These are phyloP conservation scores for Chamaea fasciata DNA, from an alignment of 2,113 vertebrate genomes.

Conservation along the genomic window DNA sequence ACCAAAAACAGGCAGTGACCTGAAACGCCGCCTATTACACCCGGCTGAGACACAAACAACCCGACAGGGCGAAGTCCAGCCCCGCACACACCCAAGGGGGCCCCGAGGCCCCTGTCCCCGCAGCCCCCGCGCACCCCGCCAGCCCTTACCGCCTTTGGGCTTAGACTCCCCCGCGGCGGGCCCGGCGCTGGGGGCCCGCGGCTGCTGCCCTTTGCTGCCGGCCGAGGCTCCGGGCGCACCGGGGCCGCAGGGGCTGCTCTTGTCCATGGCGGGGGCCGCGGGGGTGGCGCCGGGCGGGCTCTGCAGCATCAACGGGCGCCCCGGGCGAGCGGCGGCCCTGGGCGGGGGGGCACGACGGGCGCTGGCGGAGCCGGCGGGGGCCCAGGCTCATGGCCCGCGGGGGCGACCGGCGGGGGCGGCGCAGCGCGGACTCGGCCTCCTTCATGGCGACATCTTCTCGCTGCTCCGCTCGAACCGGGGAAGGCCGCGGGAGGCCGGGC, in stretches of 20 bases:
- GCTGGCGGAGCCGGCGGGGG: slow-evolving; percentile 64
- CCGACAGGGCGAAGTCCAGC: fast-evolving
- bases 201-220: slow-evolving; percentile 83
- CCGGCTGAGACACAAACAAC: neutral
- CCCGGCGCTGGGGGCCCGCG: slow-evolving; percentile 86
- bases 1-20: neutral
- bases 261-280: slow-evolving; percentile 79
- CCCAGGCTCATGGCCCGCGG: slow-evolving; percentile 92
- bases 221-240: slow-evolving; percentile 69
- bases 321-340: slow-evolving; percentile 69
- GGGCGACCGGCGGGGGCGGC: slow-evolving; percentile 78
- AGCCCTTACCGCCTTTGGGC: slow-evolving; percentile 86
- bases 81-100: fast-evolving
- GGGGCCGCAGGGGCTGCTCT: slow-evolving; percentile 70
- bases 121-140: neutral
- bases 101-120: fast-evolving
- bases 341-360: slow-evolving; percentile 75
- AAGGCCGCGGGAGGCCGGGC: neutral
- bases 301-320: slow-evolving; percentile 76
- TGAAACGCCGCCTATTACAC: neutral
- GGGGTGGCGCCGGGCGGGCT: slow-evolving; percentile 64
- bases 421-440: slow-evolving; percentile 75
- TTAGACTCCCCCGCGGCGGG: slow-evolving; percentile 86
- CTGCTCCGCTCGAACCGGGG: slow-evolving; percentile 58
- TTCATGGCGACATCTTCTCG: slow-evolving; percentile 96